Percentiles rank a stretch among this genome's conserved stretches.
Conservation (phyloP, 2,113 vertebrate species). For the Ctenomys sociabilis region DNA sequence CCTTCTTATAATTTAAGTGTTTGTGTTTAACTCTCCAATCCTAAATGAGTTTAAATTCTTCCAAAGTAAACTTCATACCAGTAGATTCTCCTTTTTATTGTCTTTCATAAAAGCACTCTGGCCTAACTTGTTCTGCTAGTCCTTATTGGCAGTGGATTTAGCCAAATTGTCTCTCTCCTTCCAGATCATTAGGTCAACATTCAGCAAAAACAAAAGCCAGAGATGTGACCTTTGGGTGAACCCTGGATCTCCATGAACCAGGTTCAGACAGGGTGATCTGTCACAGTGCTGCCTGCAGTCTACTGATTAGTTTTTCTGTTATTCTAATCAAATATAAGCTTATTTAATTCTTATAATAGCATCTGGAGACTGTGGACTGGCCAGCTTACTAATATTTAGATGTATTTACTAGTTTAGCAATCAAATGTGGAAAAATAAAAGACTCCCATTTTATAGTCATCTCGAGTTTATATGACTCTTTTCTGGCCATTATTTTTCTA, state of each 20-base stretch:
- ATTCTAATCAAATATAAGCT: slow-evolving; percentile 68
- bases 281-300: not conserved
- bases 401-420: slow-evolving; percentile 56
- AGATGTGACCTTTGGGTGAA: slow-evolving; percentile 69
- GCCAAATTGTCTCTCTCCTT: not conserved
- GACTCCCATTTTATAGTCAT: not conserved
- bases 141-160: not conserved
- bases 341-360: slow-evolving; percentile 67
- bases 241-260: not conserved
- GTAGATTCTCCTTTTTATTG: not conserved
- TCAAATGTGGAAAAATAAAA: not conserved
- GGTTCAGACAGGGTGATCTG: not conserved
- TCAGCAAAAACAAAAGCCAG: slow-evolving; percentile 12
- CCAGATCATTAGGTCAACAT: slow-evolving; percentile 8
- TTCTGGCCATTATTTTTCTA: not conserved
- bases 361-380: slow-evolving; percentile 52
- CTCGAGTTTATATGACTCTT: slow-evolving; percentile 37
- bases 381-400: slow-evolving; percentile 57
- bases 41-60: slow-evolving; percentile 15
- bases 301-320: slow-evolving; percentile 60
- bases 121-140: not conserved
- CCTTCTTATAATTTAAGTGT: not conserved
- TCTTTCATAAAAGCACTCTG: not conserved
- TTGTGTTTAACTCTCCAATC: slow-evolving; percentile 14
- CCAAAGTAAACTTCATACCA: slow-evolving; percentile 21